phyloP scores from a whole-genome alignment of 1,140 invertebrate species.

The Conus betulinus region DNA sequence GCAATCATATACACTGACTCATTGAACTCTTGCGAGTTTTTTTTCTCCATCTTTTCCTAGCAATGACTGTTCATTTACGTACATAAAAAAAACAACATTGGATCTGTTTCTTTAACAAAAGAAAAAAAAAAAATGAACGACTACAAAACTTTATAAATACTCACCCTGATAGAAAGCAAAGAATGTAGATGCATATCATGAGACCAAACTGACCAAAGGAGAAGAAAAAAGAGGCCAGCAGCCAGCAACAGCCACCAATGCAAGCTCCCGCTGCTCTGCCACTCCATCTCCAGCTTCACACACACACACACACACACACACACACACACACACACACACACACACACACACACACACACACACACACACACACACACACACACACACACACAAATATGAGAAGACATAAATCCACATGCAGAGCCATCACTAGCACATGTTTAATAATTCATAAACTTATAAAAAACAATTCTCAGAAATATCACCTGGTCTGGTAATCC shows the following conservation, averaged over 20 bases:
- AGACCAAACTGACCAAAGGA: constrained; percentile 57
- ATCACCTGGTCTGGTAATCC: no score
- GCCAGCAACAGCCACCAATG: constrained; percentile 56
- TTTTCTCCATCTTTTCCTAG: no score
- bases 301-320: not conserved
- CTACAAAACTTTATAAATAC: not conserved
- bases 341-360: not conserved
- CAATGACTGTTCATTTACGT: no score
- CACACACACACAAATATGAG: not conserved
- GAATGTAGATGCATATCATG: constrained; percentile 43
- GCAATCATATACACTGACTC: no score
- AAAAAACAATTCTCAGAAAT: no score
- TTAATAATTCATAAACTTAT: no score
- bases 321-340: not conserved
- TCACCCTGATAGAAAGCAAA: constrained; percentile 51
- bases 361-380: not conserved
- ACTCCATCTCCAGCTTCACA: constrained; percentile 44
- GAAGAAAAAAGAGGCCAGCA: constrained; percentile 47
- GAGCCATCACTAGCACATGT: no score
- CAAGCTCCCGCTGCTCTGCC: constrained; percentile 46
- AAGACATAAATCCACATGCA: no score
- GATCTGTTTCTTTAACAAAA: no score
- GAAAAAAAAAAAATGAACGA: no score
- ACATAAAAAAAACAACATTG: no score
- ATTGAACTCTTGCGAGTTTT: no score